phyloP scores from a whole-genome alignment of 1,140 invertebrate species.

The Drosophila prosaltans region DNA sequence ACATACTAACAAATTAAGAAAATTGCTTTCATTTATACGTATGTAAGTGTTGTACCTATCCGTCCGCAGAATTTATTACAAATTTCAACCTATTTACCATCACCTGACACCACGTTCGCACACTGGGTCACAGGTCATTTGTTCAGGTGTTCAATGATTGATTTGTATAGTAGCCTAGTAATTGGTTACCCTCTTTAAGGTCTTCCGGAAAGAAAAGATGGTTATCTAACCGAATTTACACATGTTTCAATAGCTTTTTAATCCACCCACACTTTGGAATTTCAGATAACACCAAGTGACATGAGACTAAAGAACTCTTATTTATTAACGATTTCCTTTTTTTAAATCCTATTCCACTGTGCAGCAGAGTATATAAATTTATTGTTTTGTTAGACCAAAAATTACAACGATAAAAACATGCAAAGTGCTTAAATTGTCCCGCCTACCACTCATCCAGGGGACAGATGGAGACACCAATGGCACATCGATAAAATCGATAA shows the following conservation, averaged over 20 bases:
- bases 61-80: constrained; percentile 44
- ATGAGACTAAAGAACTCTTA: too few relatives aligned
- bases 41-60: background rate
- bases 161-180: too few relatives aligned
- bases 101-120: background rate
- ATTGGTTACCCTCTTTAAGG: too few relatives aligned
- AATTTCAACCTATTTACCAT: constrained; percentile 40
- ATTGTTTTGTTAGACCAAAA: constrained; percentile 63
- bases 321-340: too few relatives aligned
- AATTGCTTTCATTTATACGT: constrained; percentile 29
- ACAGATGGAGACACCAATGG: constrained; percentile 27
- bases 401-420: constrained; percentile 59
- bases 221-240: too few relatives aligned
- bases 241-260: too few relatives aligned
- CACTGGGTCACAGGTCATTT: background rate
- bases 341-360: constrained; percentile 27
- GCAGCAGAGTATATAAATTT: constrained; percentile 33
- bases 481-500: constrained; percentile 61
- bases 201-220: too few relatives aligned
- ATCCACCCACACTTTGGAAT: too few relatives aligned
- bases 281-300: too few relatives aligned
- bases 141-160: background rate
- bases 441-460: constrained; percentile 23
- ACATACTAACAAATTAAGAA: constrained; percentile 75
- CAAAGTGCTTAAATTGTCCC: constrained; percentile 52